A percentile compares a stretch with the other conserved stretches of the same genome.
Evolutionary conservation across 2,113 vertebrate genomes (phyloP).

Genomic region (Carassius carassius): DNA sequence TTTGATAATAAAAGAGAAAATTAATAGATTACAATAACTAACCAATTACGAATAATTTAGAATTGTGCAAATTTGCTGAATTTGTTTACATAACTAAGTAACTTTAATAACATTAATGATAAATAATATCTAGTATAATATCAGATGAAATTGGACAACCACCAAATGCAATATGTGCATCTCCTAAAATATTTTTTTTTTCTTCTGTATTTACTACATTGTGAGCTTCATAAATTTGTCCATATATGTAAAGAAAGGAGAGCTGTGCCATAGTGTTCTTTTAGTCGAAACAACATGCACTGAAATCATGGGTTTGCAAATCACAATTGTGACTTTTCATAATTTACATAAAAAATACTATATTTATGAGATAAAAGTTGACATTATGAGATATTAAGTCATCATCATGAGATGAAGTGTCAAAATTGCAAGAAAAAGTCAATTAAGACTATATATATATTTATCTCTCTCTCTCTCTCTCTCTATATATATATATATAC

Average conservation of each 20-base stretch:
- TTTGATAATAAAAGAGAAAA: not conserved
- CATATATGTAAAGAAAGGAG: too few species aligned
- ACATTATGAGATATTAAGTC: not conserved
- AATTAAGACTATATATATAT: too few species aligned
- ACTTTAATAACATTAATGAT: not conserved
- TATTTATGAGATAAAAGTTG: not conserved
- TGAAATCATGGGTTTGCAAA: not conserved
- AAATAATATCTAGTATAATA: not conserved
- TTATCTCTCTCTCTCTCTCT: too few species aligned
- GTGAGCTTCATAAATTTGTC: too few species aligned
- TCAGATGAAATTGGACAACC: not conserved
- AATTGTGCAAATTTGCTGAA: not conserved
- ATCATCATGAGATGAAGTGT: not conserved
- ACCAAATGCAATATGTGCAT: not conserved
- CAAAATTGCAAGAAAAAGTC: not conserved
- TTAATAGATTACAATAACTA: not conserved
- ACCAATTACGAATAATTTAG: not conserved
- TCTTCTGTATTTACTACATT: too few species aligned
- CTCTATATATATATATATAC: too few species aligned
- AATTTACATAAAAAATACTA: not conserved
- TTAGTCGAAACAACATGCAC: too few species aligned
- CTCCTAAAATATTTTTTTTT: too few species aligned
- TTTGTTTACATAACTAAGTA: not conserved
- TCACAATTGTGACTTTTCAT: not conserved
- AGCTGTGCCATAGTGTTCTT: too few species aligned